Percentiles rank a stretch among this genome's conserved stretches.
These are phyloP conservation scores for Hippocampus zosterae DNA, from an alignment of 2,113 vertebrate genomes.

Conservation along the genomic window DNA sequence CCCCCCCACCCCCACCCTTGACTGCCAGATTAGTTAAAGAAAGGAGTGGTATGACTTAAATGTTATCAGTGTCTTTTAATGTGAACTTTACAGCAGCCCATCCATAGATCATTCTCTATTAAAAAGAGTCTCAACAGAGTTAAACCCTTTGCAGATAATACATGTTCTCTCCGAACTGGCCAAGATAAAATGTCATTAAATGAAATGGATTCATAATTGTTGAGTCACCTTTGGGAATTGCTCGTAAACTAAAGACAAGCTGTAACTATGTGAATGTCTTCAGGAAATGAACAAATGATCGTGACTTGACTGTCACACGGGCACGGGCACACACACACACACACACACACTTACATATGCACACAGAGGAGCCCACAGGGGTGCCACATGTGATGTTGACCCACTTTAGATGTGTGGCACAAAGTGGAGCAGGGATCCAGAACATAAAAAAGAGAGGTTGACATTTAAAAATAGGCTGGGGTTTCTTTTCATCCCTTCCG, in stretches of 20 bases:
- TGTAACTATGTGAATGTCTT: conserved; percentile 10
- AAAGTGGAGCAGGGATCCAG: conserved; percentile 70
- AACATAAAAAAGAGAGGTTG: conserved; percentile 70
- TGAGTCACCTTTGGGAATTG: conserved; percentile 38
- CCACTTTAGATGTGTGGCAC: conserved; percentile 73
- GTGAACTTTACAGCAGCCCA: not conserved
- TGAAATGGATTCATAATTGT: conserved; percentile 34
- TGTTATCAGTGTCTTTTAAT: conserved; percentile 60
- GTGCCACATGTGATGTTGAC: conserved; percentile 71
- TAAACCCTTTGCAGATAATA: conserved; percentile 40
- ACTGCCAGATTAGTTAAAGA: conserved; percentile 69
- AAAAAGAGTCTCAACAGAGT: conserved; percentile 30
- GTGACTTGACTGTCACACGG: conserved; percentile 27
- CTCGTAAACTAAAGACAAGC: conserved; percentile 22
- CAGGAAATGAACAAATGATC: conserved; percentile 27
- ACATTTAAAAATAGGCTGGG: conserved; percentile 75
- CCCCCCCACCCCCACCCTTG: not conserved
- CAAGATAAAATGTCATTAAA: conserved; percentile 36
- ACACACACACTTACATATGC: conserved; percentile 33
- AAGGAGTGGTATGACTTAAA: conserved; percentile 59
- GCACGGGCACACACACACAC: conserved; percentile 25
- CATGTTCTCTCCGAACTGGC: conserved; percentile 27
- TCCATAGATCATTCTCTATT: conserved; percentile 14
- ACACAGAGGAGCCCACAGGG: conserved; percentile 58
- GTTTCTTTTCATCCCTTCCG: conserved; percentile 66